Evolutionary conservation across 2,797 vertebrate genomes (phyloP).

Genomic region (Cyprinodon diabolis): DNA sequence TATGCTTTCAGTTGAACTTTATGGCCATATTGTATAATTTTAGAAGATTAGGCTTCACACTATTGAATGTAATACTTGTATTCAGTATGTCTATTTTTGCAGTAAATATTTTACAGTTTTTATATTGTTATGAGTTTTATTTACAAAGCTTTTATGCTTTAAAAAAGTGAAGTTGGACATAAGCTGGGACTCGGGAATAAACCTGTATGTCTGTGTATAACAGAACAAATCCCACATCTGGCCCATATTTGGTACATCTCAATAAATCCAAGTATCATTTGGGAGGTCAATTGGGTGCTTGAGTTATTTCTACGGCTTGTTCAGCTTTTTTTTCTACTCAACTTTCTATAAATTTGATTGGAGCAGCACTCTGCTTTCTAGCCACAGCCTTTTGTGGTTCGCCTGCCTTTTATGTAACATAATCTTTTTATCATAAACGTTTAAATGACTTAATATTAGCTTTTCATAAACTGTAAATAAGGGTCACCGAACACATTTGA

Average conservation of each 20-base stretch:
- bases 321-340: background rate
- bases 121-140: background rate
- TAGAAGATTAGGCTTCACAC: constrained; percentile 22
- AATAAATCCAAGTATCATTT: background rate
- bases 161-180: background rate
- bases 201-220: background rate
- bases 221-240: background rate
- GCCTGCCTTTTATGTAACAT: too few relatives aligned
- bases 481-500: too few relatives aligned
- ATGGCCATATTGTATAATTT: constrained; percentile 14
- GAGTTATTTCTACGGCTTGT: background rate
- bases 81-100: background rate
- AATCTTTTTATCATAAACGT: too few relatives aligned
- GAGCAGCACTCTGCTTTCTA: too few relatives aligned
- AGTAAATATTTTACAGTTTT: constrained; percentile 15
- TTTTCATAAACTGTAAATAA: too few relatives aligned
- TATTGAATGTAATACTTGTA: constrained; percentile 26
- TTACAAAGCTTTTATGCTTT: background rate
- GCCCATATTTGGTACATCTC: background rate
- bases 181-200: background rate
- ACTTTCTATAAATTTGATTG: too few relatives aligned
- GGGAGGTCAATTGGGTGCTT: background rate
- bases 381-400: too few relatives aligned
- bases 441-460: too few relatives aligned
- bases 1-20: constrained; percentile 7